These are phyloP conservation scores for Eutolmus rufibarbis DNA, from an alignment of 2,888 invertebrate species.

Conservation along the genomic window DNA sequence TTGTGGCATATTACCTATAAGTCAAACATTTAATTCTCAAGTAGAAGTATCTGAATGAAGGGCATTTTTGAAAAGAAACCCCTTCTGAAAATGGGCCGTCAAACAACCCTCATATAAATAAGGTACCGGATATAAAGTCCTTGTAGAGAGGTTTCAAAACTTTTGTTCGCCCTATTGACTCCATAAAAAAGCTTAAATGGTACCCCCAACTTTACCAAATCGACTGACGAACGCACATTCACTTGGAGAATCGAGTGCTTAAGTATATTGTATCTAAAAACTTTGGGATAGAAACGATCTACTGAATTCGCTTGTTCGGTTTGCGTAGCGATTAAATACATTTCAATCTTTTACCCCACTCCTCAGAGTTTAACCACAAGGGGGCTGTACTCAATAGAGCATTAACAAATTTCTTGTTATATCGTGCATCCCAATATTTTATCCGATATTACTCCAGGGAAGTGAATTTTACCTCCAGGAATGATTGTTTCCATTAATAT, in stretches of 20 bases:
- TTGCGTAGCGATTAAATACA: neutral
- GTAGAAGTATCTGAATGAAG: neutral
- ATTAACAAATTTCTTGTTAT: neutral
- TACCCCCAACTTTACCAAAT: neutral
- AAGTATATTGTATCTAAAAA: neutral
- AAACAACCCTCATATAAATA: neutral
- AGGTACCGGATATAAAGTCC: neutral
- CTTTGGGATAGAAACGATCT: neutral
- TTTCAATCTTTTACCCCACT: neutral
- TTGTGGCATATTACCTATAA: neutral
- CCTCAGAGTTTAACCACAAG: neutral
- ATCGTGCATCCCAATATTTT: neutral
- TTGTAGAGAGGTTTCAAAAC: neutral
- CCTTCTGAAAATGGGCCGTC: neutral
- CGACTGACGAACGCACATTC: neutral
- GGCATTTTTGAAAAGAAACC: neutral
- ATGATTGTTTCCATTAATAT: neutral
- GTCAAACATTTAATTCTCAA: neutral
- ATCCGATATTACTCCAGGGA: neutral
- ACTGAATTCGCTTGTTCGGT: neutral
- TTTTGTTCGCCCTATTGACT: neutral
- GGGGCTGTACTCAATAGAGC: neutral
- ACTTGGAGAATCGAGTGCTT: neutral
- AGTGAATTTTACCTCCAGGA: neutral
- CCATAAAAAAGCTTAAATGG: neutral